A percentile compares a stretch with the other conserved stretches of the same genome.
phyloP scores from a whole-genome alignment of 2,888 invertebrate genomes.

The Candidula unifasciata region DNA sequence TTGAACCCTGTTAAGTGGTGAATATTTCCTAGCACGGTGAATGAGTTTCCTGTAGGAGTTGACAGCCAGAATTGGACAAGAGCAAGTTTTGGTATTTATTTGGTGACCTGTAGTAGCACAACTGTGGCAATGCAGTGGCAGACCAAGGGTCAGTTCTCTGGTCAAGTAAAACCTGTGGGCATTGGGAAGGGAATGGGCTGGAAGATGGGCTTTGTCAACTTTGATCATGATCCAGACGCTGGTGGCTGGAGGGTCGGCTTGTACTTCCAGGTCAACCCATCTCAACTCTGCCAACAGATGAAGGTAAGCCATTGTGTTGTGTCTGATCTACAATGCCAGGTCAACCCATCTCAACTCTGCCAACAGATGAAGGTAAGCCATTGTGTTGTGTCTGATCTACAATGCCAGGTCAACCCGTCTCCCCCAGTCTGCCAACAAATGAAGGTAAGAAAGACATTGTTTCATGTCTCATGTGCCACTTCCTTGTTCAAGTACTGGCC shows the following conservation, averaged over 20 bases:
- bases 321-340: background rate
- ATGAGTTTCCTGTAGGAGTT: too few relatives aligned
- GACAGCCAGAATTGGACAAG: too few relatives aligned
- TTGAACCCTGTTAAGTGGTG: too few relatives aligned
- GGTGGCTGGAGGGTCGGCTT: constrained; percentile 28
- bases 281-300: constrained; percentile 5
- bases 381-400: background rate
- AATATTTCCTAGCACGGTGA: too few relatives aligned
- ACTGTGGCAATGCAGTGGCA: constrained; percentile 22
- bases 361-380: constrained; percentile 28
- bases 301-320: constrained; percentile 9
- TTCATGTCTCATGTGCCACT: too few relatives aligned
- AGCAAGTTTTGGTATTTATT: too few relatives aligned
- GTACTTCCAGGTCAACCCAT: constrained; percentile 42
- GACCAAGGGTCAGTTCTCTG: constrained; percentile 18
- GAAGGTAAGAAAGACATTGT: too few relatives aligned
- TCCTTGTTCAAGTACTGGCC: too few relatives aligned
- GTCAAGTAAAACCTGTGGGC: constrained; percentile 43
- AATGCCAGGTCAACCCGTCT: background rate
- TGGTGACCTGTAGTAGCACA: too few relatives aligned
- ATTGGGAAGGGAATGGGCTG: constrained; percentile 33
- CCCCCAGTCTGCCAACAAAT: background rate
- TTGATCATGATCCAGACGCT: constrained; percentile 30
- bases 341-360: constrained; percentile 33
- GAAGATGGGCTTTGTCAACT: constrained; percentile 36